Evolutionary conservation across 2,888 invertebrate genomes (phyloP).

Genomic region (Gymnocheta viridis): DNA sequence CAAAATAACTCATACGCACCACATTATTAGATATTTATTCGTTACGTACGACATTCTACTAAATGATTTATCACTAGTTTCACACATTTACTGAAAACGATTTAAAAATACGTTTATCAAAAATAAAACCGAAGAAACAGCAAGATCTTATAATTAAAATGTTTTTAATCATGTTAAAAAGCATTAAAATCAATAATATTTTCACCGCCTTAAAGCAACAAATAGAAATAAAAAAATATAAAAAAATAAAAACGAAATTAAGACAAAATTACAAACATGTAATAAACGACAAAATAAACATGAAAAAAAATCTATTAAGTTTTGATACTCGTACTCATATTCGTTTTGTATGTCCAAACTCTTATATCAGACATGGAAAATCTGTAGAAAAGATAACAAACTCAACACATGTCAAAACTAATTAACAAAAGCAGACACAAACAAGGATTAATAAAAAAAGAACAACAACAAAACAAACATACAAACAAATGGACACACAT

Average conservation of each 20-base stretch:
- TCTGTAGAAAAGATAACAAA: constrained; percentile 67
- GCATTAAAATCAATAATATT: constrained; percentile 43
- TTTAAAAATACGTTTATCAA: constrained; percentile 12
- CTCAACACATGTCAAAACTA: constrained; percentile 70
- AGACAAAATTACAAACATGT: constrained; percentile 36
- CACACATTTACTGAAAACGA: neutral
- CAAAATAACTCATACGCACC: constrained; percentile 17
- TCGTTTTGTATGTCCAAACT: constrained; percentile 25
- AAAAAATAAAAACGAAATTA: constrained; percentile 37
- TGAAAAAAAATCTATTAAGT: constrained; percentile 9
- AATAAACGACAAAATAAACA: constrained; percentile 20
- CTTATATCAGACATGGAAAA: constrained; percentile 62
- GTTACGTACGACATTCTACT: neutral
- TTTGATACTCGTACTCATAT: constrained; percentile 42
- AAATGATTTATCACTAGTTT: neutral
- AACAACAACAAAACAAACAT: constrained; percentile 14
- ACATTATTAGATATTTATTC: neutral
- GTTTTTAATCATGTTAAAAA: constrained; percentile 23
- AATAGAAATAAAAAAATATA: neutral
- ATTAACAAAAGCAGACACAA: constrained; percentile 70
- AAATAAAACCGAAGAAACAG: neutral
- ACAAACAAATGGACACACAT: constrained; percentile 34
- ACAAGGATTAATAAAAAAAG: constrained; percentile 51
- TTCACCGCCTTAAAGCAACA: constrained; percentile 38
- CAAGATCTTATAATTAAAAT: constrained; percentile 27